Percentiles rank a stretch among this genome's conserved stretches.
Conservation (phyloP, 2,113 vertebrate species). For the Eleginops maclovinus region DNA sequence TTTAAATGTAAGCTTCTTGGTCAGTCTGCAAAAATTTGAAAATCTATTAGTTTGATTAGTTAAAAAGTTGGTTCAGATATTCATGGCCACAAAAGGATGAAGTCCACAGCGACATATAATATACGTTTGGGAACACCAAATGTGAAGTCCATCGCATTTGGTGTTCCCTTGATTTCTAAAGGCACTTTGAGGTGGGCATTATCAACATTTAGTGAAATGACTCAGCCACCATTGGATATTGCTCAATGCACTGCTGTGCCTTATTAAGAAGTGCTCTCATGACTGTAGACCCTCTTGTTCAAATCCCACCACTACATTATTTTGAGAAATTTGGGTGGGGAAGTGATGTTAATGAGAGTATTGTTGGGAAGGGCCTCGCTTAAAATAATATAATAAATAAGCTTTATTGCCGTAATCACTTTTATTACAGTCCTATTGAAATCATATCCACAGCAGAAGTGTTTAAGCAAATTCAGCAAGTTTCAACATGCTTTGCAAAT, state of each 20-base stretch:
- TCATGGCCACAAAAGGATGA: background rate
- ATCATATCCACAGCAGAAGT: constrained; percentile 13
- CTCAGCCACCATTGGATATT: background rate
- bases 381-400: constrained; percentile 7
- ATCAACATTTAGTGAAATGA: background rate
- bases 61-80: background rate
- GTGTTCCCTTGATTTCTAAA: background rate
- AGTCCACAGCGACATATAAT: too few species aligned
- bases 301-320: background rate
- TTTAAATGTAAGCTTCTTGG: background rate
- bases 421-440: constrained; percentile 20
- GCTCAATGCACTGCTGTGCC: background rate
- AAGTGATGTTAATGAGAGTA: background rate
- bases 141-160: background rate
- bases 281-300: background rate
- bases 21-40: background rate
- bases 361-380: background rate
- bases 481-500: constrained; percentile 60
- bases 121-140: background rate
- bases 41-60: too few species aligned
- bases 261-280: background rate
- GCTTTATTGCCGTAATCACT: constrained; percentile 24
- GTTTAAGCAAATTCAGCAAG: constrained; percentile 57
- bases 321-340: background rate
- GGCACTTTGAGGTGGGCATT: background rate